Evolutionary conservation across 2,113 vertebrate species (phyloP).

Genomic region (Ondatra zibethicus): DNA sequence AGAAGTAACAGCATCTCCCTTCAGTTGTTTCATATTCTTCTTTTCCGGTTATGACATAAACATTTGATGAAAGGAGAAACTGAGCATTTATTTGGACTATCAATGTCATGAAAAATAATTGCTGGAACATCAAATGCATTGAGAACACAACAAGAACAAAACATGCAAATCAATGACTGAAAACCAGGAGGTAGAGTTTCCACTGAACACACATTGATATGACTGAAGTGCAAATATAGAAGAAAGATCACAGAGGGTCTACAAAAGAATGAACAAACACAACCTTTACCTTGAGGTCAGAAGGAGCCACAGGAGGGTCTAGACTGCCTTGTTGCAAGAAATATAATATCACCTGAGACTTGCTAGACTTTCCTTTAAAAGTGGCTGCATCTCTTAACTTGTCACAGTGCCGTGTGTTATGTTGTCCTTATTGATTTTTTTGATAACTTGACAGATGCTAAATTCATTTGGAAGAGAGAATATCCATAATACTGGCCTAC

Average conservation of each 20-base stretch:
- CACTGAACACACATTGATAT: accelerated
- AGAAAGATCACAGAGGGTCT: neutral
- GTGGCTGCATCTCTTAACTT: neutral
- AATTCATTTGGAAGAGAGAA: neutral
- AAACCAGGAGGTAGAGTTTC: accelerated
- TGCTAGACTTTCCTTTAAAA: neutral
- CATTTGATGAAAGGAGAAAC: neutral
- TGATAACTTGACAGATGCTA: neutral
- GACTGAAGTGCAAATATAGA: neutral
- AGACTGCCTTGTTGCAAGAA: neutral
- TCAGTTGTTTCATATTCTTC: neutral
- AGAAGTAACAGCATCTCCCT: neutral
- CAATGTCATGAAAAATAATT: neutral
- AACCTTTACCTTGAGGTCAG: neutral
- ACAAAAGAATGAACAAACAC: neutral
- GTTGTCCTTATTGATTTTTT: neutral
- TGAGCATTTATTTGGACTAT: neutral
- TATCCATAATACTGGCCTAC: neutral
- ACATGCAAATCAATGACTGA: neutral
- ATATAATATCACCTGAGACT: neutral
- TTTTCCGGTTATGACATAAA: neutral
- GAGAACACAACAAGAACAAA: neutral
- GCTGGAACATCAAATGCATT: neutral
- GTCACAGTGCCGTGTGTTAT: neutral
- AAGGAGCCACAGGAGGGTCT: neutral